A percentile compares a stretch with the other conserved stretches of the same genome.
Evolutionary conservation across 2,888 invertebrate species (phyloP).

Genomic region (Ophion ventricosus): DNA sequence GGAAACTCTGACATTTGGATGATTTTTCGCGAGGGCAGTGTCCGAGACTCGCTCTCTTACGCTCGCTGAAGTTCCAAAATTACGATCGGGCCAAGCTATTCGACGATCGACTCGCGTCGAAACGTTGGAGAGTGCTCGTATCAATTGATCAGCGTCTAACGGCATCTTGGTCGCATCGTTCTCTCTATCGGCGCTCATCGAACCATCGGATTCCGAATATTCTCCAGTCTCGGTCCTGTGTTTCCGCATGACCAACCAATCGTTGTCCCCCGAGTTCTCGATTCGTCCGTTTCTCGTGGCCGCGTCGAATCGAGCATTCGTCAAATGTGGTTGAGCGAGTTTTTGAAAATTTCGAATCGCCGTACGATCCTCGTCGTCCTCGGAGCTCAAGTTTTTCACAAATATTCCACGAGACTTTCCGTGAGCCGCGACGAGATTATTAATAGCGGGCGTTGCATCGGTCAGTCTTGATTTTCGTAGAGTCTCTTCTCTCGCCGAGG

Average conservation of each 20-base stretch:
- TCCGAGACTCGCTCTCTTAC: background rate
- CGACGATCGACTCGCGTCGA: slow-evolving; percentile 50
- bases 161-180: slow-evolving; percentile 44
- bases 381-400: slow-evolving; percentile 72
- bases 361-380: background rate
- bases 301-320: background rate
- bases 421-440: slow-evolving; percentile 1
- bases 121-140: slow-evolving; percentile 71
- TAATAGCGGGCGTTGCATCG: background rate
- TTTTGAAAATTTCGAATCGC: background rate
- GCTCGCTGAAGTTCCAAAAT: background rate
- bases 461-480: background rate
- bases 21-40: background rate
- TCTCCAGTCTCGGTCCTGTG: slow-evolving; percentile 67
- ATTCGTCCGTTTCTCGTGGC: background rate
- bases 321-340: background rate
- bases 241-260: slow-evolving; percentile 28
- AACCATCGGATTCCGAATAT: slow-evolving; percentile 40
- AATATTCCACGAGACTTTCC: slow-evolving; percentile 57
- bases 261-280: slow-evolving; percentile 14
- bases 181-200: background rate
- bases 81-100: slow-evolving; percentile 13
- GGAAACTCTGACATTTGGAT: background rate
- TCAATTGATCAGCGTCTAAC: slow-evolving; percentile 69
- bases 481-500: slow-evolving; percentile 49